These are phyloP conservation scores for Diaperis boleti DNA, from an alignment of 2,888 invertebrate species.

Conservation along the genomic window DNA sequence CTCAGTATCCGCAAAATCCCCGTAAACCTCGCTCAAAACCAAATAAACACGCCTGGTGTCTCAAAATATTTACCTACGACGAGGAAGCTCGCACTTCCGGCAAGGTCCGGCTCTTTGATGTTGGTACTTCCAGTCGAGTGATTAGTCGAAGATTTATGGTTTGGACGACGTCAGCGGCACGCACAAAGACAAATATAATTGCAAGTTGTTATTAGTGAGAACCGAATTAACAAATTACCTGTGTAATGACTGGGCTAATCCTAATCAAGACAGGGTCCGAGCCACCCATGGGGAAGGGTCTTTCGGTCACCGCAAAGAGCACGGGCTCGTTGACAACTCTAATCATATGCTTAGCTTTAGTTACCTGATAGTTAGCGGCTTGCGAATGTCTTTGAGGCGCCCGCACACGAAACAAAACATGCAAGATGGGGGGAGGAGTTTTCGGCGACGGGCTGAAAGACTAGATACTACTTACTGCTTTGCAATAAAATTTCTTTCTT, in stretches of 20 bases:
- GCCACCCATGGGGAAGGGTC: constrained; percentile 38
- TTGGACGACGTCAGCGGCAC: constrained; percentile 10
- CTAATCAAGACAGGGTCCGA: constrained; percentile 46
- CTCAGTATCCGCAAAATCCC: background rate
- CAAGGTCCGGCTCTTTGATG: background rate
- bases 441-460: no score
- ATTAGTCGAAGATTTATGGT: constrained; percentile 20
- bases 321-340: constrained; percentile 46
- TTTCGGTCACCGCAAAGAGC: constrained; percentile 36
- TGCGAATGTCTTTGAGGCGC: constrained; percentile 40
- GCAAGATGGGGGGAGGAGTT: no score
- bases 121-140: constrained; percentile 7
- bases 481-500: no score
- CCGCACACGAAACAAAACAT: constrained; percentile 31
- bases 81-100: background rate
- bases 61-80: background rate
- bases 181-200: constrained; percentile 41
- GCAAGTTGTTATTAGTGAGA: constrained; percentile 36
- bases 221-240: constrained; percentile 49
- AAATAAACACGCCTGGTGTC: background rate
- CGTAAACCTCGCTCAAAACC: background rate
- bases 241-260: constrained; percentile 49
- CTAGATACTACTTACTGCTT: no score
- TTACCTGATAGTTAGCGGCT: constrained; percentile 50
- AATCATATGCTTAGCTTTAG: constrained; percentile 47